These are phyloP conservation scores for Thereva nobilitata DNA, from an alignment of 2,888 invertebrate genomes.

Conservation along the genomic window DNA sequence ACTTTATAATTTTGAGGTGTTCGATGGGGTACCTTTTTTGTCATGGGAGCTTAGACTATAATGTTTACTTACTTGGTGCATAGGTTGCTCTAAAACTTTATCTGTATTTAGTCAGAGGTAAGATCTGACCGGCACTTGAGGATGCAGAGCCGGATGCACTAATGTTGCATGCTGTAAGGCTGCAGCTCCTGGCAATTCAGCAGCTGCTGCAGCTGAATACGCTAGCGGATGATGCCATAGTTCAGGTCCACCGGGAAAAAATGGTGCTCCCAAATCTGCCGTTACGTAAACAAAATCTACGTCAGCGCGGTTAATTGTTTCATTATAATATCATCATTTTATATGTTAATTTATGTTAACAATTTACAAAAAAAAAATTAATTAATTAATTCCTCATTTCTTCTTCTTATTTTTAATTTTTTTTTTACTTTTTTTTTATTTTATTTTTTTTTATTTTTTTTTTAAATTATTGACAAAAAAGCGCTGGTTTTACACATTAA, in stretches of 20 bases:
- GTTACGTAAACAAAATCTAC: conserved; percentile 14
- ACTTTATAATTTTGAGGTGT: too few species aligned
- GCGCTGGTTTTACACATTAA: conserved; percentile 30
- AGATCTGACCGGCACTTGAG: conserved; percentile 96
- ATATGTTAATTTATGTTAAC: background rate
- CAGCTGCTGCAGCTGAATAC: conserved; percentile 72
- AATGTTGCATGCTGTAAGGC: conserved; percentile 85
- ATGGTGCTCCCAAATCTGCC: conserved; percentile 91
- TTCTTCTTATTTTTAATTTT: conserved; percentile 15
- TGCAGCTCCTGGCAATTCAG: conserved; percentile 80
- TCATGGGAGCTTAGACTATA: too few species aligned
- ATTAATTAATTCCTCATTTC: too few species aligned
- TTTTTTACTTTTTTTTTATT: background rate
- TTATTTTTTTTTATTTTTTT: conserved; percentile 7
- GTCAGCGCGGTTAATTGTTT: background rate
- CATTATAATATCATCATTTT: background rate
- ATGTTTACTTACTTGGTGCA: conserved; percentile 59
- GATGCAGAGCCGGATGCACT: conserved; percentile 96
- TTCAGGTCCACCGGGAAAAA: conserved; percentile 94
- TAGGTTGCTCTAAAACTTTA: conserved; percentile 59
- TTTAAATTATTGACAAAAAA: conserved; percentile 30
- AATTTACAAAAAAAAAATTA: background rate
- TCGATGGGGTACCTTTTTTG: too few species aligned
- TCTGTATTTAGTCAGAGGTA: conserved; percentile 93
- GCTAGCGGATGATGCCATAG: conserved; percentile 92